A percentile compares a stretch with the other conserved stretches of the same genome.
Evolutionary conservation across 2,113 vertebrate species (phyloP).

Genomic region (Lophius piscatorius): DNA sequence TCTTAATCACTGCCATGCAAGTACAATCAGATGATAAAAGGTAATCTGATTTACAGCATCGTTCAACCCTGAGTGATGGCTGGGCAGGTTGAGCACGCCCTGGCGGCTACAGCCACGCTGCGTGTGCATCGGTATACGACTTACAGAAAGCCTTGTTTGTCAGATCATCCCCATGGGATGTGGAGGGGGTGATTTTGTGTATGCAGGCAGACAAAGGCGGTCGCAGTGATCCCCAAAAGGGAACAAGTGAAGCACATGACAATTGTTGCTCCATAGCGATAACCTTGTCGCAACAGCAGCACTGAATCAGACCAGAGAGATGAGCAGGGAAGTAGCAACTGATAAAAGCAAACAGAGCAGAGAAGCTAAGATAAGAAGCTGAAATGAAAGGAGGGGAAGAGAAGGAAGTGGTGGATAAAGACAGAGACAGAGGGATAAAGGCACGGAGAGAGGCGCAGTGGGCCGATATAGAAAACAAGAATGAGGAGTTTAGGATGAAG

Average conservation of each 20-base stretch:
- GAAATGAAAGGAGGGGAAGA: conserved; percentile 30
- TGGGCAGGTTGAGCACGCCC: conserved; percentile 47
- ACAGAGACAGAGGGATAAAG: conserved; percentile 28
- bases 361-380: conserved; percentile 39
- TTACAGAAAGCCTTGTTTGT: conserved; percentile 53
- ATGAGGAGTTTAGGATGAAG: conserved; percentile 48
- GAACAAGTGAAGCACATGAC: conserved; percentile 49
- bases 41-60: conserved; percentile 65
- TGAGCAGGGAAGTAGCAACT: conserved; percentile 32
- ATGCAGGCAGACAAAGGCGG: background rate
- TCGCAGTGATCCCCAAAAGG: conserved; percentile 53
- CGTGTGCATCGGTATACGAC: conserved; percentile 44
- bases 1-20: conserved; percentile 61
- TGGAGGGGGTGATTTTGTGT: conserved; percentile 12
- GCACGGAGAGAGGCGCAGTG: conserved; percentile 28
- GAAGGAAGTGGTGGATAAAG: conserved; percentile 18
- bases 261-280: conserved; percentile 38
- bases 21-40: conserved; percentile 71
- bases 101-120: conserved; percentile 16
- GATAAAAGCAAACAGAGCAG: conserved; percentile 42
- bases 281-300: conserved; percentile 63
- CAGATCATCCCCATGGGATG: conserved; percentile 32
- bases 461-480: conserved; percentile 44
- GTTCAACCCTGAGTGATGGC: conserved; percentile 67
- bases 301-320: conserved; percentile 56